phyloP scores from a whole-genome alignment of 2,888 invertebrate species.

The Cerceris ruficornis region DNA sequence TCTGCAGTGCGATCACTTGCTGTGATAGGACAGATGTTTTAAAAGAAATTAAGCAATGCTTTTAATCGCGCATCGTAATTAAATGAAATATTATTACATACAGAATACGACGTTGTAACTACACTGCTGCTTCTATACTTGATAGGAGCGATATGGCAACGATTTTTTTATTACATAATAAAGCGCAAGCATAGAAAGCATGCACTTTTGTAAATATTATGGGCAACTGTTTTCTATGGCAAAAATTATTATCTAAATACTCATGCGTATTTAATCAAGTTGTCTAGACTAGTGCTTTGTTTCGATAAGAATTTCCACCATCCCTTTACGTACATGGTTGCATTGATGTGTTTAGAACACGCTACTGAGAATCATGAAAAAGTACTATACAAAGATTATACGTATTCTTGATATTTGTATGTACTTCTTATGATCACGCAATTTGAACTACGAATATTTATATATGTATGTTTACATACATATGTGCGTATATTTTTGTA shows the following conservation, averaged over 20 bases:
- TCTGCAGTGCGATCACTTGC: constrained; percentile 78
- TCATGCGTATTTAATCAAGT: constrained; percentile 28
- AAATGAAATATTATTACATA: constrained; percentile 5
- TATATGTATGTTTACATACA: constrained; percentile 2
- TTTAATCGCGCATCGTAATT: constrained; percentile 23
- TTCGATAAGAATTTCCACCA: constrained; percentile 15
- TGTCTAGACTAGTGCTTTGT: constrained; percentile 44
- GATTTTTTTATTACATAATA: constrained; percentile 20
- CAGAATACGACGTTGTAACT: background rate
- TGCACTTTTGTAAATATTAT: constrained; percentile 56
- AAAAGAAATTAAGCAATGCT: constrained; percentile 33
- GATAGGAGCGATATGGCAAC: constrained; percentile 11
- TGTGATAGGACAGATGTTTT: constrained; percentile 79
- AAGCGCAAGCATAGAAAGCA: constrained; percentile 35
- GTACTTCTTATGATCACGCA: background rate
- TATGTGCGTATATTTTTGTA: constrained; percentile 9
- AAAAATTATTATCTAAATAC: constrained; percentile 42
- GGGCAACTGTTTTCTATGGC: constrained; percentile 40
- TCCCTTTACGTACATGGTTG: background rate
- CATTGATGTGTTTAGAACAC: background rate
- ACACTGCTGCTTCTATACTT: background rate
- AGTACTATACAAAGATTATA: background rate
- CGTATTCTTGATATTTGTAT: constrained; percentile 12
- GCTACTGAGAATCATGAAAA: background rate
- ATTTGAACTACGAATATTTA: background rate